Evolutionary conservation across 2,113 vertebrate genomes (phyloP).

Genomic region (Willisornis vidua): DNA sequence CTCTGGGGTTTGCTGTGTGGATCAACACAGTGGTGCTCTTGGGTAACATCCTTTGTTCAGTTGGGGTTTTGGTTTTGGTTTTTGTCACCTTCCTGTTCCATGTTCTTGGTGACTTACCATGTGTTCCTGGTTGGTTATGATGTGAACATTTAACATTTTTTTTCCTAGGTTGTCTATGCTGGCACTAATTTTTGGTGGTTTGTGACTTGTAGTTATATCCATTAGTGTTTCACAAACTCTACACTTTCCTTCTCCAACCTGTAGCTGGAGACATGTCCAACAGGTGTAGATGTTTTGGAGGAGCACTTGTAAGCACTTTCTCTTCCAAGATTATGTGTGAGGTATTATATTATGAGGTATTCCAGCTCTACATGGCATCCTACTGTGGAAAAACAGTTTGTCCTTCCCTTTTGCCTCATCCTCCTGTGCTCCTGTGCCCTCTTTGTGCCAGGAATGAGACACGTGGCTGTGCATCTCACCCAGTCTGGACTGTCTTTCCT

Average conservation of each 20-base stretch:
- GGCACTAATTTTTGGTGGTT: not conserved
- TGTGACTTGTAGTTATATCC: fast-evolving
- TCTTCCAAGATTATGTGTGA: not conserved
- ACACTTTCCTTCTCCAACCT: not conserved
- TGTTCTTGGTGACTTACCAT: not conserved
- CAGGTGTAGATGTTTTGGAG: not conserved
- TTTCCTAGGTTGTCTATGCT: not conserved
- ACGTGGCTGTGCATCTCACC: fast-evolving
- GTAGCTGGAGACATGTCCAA: not conserved
- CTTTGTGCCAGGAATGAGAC: not conserved
- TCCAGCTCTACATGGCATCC: not conserved
- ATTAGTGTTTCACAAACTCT: not conserved
- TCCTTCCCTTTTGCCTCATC: not conserved
- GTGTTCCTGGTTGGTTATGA: not conserved
- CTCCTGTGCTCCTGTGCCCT: not conserved
- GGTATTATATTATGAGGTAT: not conserved
- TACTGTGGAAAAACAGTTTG: not conserved
- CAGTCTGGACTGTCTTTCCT: not conserved
- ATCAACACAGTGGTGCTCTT: not conserved
- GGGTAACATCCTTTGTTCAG: not conserved
- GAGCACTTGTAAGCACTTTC: not conserved
- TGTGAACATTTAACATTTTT: not conserved
- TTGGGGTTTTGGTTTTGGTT: not conserved
- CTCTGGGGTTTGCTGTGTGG: not conserved
- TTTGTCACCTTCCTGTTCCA: not conserved